Evolutionary conservation across 2,888 invertebrate genomes (phyloP).

Genomic region (Apodemia duryi): DNA sequence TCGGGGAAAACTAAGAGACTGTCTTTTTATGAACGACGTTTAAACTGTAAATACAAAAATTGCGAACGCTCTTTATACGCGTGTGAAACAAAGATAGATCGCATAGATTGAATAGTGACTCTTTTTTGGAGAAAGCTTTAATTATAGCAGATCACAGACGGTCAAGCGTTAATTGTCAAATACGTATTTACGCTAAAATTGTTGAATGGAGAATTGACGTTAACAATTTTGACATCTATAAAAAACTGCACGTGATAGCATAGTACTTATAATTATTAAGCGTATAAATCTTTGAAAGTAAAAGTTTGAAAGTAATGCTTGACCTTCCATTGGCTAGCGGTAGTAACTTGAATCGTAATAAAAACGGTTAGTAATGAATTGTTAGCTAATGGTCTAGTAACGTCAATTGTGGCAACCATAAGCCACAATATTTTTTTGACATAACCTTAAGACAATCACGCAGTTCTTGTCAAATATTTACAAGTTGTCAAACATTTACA

Average conservation of each 20-base stretch:
- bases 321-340: background rate
- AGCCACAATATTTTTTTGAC: conserved; percentile 9
- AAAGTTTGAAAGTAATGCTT: background rate
- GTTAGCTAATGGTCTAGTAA: conserved; percentile 8
- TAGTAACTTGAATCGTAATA: background rate
- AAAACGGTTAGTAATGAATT: background rate
- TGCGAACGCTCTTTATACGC: background rate
- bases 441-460: background rate
- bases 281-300: no score
- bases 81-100: no score
- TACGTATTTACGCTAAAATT: background rate
- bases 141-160: no score
- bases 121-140: no score
- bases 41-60: background rate
- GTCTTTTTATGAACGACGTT: background rate
- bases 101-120: no score
- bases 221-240: background rate
- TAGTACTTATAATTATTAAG: no score
- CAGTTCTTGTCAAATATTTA: background rate
- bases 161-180: background rate
- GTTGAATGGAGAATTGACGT: background rate
- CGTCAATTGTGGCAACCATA: conserved; percentile 3
- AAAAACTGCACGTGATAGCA: background rate
- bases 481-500: background rate
- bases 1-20: no score